phyloP scores from a whole-genome alignment of 2,113 vertebrate genomes.

The Limanda limanda region DNA sequence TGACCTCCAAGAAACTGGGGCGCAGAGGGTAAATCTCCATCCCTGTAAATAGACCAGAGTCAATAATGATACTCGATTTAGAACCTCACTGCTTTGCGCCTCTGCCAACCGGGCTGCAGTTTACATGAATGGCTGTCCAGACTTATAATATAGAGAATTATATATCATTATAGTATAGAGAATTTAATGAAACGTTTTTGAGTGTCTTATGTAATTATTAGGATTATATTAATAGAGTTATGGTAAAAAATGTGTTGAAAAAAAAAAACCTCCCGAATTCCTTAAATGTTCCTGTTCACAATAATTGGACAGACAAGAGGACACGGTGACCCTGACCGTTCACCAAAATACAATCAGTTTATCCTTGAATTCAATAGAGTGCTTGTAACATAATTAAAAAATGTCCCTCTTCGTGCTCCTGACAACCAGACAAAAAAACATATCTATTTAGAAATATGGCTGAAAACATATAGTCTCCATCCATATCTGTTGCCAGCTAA shows the following conservation, averaged over 20 bases:
- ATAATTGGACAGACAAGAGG: neutral
- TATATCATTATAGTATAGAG: too few relatives aligned
- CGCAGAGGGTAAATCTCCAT: constrained; percentile 91
- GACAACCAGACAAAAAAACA: neutral
- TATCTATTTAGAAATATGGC: neutral
- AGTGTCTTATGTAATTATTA: too few relatives aligned
- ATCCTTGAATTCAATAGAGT: neutral
- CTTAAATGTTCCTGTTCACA: neutral
- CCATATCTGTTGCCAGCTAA: too few relatives aligned
- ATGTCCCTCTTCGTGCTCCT: neutral
- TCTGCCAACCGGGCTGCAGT: neutral
- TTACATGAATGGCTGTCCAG: neutral
- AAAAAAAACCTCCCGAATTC: too few relatives aligned
- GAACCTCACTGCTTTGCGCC: neutral
- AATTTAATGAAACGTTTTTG: too few relatives aligned
- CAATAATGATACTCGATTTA: neutral
- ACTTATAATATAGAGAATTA: neutral
- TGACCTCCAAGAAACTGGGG: constrained; percentile 86
- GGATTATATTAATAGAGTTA: too few relatives aligned
- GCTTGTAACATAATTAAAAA: neutral
- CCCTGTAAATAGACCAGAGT: constrained; percentile 75
- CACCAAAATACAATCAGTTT: neutral
- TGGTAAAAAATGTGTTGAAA: too few relatives aligned
- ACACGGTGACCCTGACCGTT: neutral
- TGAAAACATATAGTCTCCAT: neutral